Conservation (phyloP, 2,797 vertebrate species). For the Leptoclinus maculatus region DNA sequence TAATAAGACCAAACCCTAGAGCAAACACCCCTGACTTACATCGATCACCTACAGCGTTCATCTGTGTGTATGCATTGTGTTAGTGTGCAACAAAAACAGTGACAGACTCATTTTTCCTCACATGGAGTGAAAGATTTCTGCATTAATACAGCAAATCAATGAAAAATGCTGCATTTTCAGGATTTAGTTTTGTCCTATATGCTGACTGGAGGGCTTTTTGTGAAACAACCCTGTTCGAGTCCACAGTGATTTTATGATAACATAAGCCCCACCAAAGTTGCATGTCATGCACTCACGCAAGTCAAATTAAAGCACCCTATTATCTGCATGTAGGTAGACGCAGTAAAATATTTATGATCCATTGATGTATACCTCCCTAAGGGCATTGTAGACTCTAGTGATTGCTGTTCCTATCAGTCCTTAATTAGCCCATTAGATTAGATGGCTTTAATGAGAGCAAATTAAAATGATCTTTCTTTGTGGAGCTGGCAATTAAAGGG, state of each 20-base stretch:
- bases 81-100: slow-evolving; percentile 31
- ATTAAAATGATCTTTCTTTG: slow-evolving; percentile 81
- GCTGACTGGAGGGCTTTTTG: slow-evolving; percentile 35
- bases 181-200: slow-evolving; percentile 18
- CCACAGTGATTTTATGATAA: slow-evolving; percentile 43
- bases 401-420: slow-evolving; percentile 76
- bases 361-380: slow-evolving; percentile 73
- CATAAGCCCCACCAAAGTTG: slow-evolving; percentile 54
- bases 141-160: slow-evolving; percentile 60
- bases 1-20: slow-evolving; percentile 65
- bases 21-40: slow-evolving; percentile 57
- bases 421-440: slow-evolving; percentile 83
- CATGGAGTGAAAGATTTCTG: slow-evolving; percentile 41
- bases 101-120: slow-evolving; percentile 49
- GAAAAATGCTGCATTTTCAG: slow-evolving; percentile 50
- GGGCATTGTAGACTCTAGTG: slow-evolving; percentile 66
- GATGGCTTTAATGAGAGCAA: slow-evolving; percentile 78
- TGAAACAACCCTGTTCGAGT: slow-evolving; percentile 4
- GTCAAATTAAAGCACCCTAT: slow-evolving; percentile 63
- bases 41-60: slow-evolving; percentile 55
- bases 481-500: slow-evolving; percentile 75
- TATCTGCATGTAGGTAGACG: slow-evolving; percentile 72
- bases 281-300: slow-evolving; percentile 61
- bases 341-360: slow-evolving; percentile 82
- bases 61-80: slow-evolving; percentile 31